Base-by-base conservation (phyloP, 2,888 invertebrate species). In the Conops quadrifasciatus region DNA sequence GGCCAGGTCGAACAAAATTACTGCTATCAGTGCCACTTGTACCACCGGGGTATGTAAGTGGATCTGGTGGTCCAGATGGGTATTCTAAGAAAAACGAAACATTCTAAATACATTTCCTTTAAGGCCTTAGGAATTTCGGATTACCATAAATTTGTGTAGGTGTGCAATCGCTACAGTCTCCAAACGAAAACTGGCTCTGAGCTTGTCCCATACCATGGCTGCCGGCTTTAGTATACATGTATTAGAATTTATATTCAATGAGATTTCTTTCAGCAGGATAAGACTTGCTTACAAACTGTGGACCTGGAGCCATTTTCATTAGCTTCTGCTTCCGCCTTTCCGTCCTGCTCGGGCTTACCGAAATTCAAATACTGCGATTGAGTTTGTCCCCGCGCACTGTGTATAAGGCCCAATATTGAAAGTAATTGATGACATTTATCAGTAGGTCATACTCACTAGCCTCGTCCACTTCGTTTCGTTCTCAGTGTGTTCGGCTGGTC, bases 171-270 rank as follows among this genome's bases (percentile, higher is more conserved):
- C 77, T 77, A 69, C 82, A 83, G 74, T 83, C 83, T 11, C 83
- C 83, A n/a, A 91, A 90, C 72, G 90, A 89, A 64, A 93, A 92
- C 85, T 94, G 94, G 85, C 94, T 94, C 86, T 94, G 94, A 0
- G 94, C 94, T 87, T 94, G 94, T 0, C 94, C 94, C 93, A 94
- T 94, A 70, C 94, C 94, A 80, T 91, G 91, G 74, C 88, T 90
- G 60, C 94, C 94, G 87, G 90, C 94, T 94, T 36, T n/a, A 71
- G 62, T 49, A 24, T 16, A 51, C 36, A n/a, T 15, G 2, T 16
- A 36, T 36, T 36, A 36, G 9, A 7, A 9, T 36, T 7, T 36
- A 47, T 24, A 47, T 58, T 72, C 28, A 21, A 28, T 30, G 7
- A 36, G 49, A 67, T 65, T 62, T 72, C 69, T 49, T 45, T 28